Evolutionary conservation across 2,113 vertebrate species (phyloP).

Genomic region (Hirundichthys speculiger): DNA sequence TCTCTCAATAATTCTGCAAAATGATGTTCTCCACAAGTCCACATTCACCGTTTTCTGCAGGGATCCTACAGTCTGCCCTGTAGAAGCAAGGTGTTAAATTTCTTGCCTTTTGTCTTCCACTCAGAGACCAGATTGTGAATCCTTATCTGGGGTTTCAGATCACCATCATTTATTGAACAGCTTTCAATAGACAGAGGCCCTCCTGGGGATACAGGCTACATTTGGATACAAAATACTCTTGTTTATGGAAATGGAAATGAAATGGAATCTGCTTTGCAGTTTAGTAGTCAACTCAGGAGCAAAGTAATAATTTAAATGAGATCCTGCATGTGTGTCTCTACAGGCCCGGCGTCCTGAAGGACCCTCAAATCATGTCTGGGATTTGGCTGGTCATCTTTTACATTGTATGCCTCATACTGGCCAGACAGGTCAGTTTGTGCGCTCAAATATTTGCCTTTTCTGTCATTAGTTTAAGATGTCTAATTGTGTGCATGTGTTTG

Average conservation of each 20-base stretch:
- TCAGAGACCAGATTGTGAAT: slow-evolving; percentile 32
- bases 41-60: not conserved
- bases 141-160: slow-evolving; percentile 47
- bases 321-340: slow-evolving; percentile 24
- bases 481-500: not conserved
- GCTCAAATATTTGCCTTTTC: no score
- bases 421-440: slow-evolving; percentile 82
- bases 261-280: not conserved
- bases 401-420: slow-evolving; percentile 83
- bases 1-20: not conserved
- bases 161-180: slow-evolving; percentile 55
- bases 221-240: slow-evolving; percentile 23
- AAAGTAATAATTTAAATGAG: not conserved
- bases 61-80: not conserved
- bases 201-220: rapidly evolving
- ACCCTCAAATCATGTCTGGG: slow-evolving; percentile 88
- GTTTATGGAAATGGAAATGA: slow-evolving; percentile 16
- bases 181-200: slow-evolving; percentile 7
- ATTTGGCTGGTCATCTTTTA: slow-evolving; percentile 90
- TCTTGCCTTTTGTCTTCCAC: slow-evolving; percentile 29
- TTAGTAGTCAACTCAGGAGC: not conserved
- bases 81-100: slow-evolving; percentile 26
- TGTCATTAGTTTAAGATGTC: no score
- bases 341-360: slow-evolving; percentile 88
- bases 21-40: no score